A percentile compares a stretch with the other conserved stretches of the same genome.
phyloP scores from a whole-genome alignment of 1,140 invertebrate species.

The Pygmarrhopalites habei region DNA sequence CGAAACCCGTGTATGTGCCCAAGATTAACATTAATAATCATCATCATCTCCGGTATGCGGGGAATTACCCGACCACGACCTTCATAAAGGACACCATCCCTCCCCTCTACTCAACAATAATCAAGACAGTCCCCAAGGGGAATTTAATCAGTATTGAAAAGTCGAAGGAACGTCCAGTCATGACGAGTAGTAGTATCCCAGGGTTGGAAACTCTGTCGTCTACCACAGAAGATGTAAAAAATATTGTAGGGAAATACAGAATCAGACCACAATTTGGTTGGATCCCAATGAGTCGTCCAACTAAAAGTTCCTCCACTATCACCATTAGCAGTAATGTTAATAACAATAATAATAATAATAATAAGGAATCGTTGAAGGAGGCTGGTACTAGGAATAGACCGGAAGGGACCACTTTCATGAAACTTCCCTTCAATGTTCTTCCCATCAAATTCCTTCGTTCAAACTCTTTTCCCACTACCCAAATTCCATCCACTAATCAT shows the following conservation, averaged over 20 bases:
- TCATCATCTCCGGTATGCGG: not conserved
- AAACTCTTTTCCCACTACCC: no score
- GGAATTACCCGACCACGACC: not conserved
- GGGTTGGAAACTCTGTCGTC: not conserved
- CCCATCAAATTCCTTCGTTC: no score
- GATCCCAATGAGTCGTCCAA: no score
- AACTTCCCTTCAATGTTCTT: no score
- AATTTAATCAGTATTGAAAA: constrained; percentile 28
- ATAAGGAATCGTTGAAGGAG: no score
- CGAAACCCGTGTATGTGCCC: not conserved
- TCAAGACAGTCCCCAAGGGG: constrained; percentile 17
- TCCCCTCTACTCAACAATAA: constrained; percentile 25
- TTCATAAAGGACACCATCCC: constrained; percentile 4
- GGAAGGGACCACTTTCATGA: no score
- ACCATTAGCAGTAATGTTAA: not conserved
- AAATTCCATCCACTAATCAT: no score
- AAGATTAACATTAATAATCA: not conserved
- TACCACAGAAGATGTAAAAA: not conserved
- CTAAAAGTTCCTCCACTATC: not conserved
- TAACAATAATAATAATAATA: constrained; percentile 2
- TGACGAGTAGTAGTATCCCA: not conserved
- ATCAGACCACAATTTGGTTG: not conserved
- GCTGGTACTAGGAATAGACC: no score
- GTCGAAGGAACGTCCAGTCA: constrained; percentile 13
- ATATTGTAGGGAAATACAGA: no score